Conservation (phyloP, 2,888 invertebrate species). For the Apodemia mormo region DNA sequence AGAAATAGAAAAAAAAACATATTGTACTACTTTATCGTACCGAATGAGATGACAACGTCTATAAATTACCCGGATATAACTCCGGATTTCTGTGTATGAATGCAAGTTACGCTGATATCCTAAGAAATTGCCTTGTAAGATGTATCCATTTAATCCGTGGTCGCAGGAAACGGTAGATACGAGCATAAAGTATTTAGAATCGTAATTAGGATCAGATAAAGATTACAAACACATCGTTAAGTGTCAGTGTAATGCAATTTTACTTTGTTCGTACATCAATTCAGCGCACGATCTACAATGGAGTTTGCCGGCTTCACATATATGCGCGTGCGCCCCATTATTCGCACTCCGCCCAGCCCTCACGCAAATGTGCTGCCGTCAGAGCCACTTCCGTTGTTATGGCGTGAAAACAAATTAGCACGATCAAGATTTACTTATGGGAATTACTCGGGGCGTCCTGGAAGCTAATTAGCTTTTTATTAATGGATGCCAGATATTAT, state of each 20-base stretch:
- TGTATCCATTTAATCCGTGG: too few relatives aligned
- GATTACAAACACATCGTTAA: conserved; percentile 14
- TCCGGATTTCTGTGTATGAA: too few relatives aligned
- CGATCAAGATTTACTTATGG: neutral
- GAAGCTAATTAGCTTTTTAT: too few relatives aligned
- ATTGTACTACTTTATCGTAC: too few relatives aligned
- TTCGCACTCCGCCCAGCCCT: conserved; percentile 47
- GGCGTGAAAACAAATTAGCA: conserved; percentile 35
- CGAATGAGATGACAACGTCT: too few relatives aligned
- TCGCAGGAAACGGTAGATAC: neutral
- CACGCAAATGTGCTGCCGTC: conserved; percentile 39
- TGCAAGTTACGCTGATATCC: too few relatives aligned
- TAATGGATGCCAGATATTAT: too few relatives aligned
- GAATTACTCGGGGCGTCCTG: too few relatives aligned
- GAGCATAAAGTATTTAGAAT: neutral
- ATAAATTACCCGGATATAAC: too few relatives aligned
- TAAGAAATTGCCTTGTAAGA: too few relatives aligned
- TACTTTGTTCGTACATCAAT: conserved; percentile 47
- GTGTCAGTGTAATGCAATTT: conserved; percentile 34
- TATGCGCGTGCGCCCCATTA: conserved; percentile 53
- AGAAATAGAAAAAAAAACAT: too few relatives aligned
- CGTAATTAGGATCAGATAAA: conserved; percentile 1
- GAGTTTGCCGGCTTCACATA: conserved; percentile 35
- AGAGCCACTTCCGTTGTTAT: conserved; percentile 39
- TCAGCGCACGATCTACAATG: conserved; percentile 54